Evolutionary conservation across 1,140 invertebrate species (phyloP).

Genomic region (Phocides pigmalion): DNA sequence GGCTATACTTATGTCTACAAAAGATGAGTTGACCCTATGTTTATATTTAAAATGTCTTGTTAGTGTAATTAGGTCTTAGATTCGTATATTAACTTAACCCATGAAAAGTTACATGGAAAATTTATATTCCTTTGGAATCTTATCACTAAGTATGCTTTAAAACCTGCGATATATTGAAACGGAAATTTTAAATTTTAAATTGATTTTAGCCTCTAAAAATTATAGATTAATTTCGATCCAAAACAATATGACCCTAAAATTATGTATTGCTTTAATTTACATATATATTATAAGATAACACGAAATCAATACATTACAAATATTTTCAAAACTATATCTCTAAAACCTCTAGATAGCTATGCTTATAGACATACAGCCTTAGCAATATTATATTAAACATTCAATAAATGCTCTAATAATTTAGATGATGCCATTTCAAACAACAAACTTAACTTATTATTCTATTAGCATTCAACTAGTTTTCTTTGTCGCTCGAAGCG

Average conservation of each 20-base stretch:
- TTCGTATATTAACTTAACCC: neutral
- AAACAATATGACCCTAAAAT: slow-evolving; percentile 10
- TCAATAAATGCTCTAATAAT: slow-evolving; percentile 48
- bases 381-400: slow-evolving; percentile 30
- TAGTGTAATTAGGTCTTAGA: neutral
- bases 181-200: neutral
- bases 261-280: neutral
- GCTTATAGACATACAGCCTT: neutral
- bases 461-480: slow-evolving; percentile 49
- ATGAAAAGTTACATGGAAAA: slow-evolving; percentile 8
- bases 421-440: slow-evolving; percentile 40
- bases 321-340: slow-evolving; percentile 2
- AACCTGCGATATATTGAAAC: neutral
- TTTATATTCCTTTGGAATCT: slow-evolving; percentile 37
- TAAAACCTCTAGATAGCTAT: slow-evolving; percentile 35
- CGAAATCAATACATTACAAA: slow-evolving; percentile 1
- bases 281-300: too few species aligned
- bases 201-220: slow-evolving; percentile 45
- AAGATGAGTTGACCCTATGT: too few species aligned
- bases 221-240: slow-evolving; percentile 28
- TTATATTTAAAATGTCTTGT: neutral
- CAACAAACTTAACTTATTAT: slow-evolving; percentile 29
- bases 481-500: slow-evolving; percentile 75
- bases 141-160: neutral
- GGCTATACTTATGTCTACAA: too few species aligned